These are phyloP conservation scores for Pseudois nayaur DNA, from an alignment of 2,113 vertebrate genomes.

Conservation along the genomic window DNA sequence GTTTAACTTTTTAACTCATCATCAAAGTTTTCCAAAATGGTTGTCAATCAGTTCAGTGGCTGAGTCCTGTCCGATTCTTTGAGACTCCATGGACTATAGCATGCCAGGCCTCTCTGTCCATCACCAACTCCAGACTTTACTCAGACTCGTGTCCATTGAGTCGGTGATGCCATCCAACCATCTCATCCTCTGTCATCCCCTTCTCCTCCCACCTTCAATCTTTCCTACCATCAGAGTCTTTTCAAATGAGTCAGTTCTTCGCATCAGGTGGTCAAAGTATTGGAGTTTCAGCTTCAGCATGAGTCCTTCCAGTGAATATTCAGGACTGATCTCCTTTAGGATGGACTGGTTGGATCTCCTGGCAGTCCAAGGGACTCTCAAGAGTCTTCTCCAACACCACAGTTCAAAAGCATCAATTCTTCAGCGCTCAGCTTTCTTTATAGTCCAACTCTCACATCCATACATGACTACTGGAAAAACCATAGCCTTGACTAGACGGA, in stretches of 20 bases:
- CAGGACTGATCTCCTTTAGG: neutral
- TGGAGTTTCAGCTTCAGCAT: neutral
- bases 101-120: neutral
- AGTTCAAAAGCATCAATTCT: neutral
- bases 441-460: neutral
- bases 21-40: neutral
- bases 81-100: neutral
- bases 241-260: neutral
- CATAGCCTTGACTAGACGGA: neutral
- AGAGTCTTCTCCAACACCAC: neutral
- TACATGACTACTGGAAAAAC: neutral
- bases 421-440: fast-evolving
- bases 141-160: neutral
- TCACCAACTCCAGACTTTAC: neutral
- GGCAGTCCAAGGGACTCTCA: neutral
- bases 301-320: neutral
- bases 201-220: neutral
- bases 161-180: neutral
- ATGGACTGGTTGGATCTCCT: neutral
- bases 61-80: neutral
- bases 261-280: neutral
- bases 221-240: neutral
- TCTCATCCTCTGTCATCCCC: neutral
- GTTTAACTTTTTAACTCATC: neutral
- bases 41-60: neutral